These are phyloP conservation scores for Caradrina clavipalpis DNA, from an alignment of 2,888 invertebrate species.

Conservation along the genomic window DNA sequence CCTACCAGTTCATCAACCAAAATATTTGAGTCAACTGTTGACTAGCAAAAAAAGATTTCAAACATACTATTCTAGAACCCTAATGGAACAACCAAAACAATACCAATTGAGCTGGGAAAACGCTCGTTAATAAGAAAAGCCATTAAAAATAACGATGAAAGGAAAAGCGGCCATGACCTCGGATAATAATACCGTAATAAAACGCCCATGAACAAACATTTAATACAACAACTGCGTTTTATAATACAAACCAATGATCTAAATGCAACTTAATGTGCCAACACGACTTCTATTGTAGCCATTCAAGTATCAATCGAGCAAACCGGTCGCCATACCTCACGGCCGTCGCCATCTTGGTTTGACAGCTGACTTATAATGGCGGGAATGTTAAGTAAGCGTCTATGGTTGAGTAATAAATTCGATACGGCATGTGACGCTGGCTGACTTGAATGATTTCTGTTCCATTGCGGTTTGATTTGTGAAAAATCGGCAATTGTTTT, in stretches of 20 bases:
- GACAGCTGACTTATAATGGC: conserved; percentile 79
- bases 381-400: conserved; percentile 78
- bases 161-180: conserved; percentile 49
- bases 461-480: conserved; percentile 63
- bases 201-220: conserved; percentile 21
- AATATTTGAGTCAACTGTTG: not conserved
- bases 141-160: conserved; percentile 34
- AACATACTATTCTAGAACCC: not conserved
- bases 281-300: conserved; percentile 66
- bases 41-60: no score
- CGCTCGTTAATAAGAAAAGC: not conserved
- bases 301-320: conserved; percentile 72
- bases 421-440: conserved; percentile 71
- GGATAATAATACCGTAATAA: conserved; percentile 26
- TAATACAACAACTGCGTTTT: conserved; percentile 25
- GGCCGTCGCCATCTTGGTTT: conserved; percentile 78
- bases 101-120: not conserved
- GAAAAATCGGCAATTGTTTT: conserved; percentile 20
- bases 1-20: not conserved
- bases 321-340: conserved; percentile 76
- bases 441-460: conserved; percentile 66
- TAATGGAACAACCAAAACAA: not conserved
- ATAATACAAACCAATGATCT: conserved; percentile 52
- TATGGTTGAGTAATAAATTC: conserved; percentile 79
- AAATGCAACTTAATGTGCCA: conserved; percentile 56